These are phyloP conservation scores for Ariolimax columbianus DNA, from an alignment of 2,888 invertebrate genomes.

Conservation along the genomic window DNA sequence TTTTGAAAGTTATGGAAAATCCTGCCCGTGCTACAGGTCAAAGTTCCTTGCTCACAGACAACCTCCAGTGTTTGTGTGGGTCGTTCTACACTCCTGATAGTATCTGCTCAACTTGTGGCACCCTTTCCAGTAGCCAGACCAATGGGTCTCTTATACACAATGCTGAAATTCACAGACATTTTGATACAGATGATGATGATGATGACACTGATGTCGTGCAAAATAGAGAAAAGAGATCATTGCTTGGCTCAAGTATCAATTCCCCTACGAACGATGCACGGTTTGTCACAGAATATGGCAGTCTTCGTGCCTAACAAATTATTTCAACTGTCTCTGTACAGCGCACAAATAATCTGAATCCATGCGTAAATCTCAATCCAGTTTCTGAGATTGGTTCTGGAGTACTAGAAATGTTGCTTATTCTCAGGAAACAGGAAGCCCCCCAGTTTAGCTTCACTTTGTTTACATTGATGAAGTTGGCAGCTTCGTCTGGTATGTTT, in stretches of 20 bases:
- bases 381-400: not conserved
- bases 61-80: constrained; percentile 36
- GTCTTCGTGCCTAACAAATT: not conserved
- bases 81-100: not conserved
- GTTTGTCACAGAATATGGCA: constrained; percentile 28
- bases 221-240: not conserved
- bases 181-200: constrained; percentile 31
- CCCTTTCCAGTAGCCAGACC: not conserved
- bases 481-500: too few species aligned
- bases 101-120: constrained; percentile 16
- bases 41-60: not conserved
- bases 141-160: constrained; percentile 1
- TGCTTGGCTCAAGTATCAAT: constrained; percentile 12
- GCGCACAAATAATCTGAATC: not conserved
- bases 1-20: constrained; percentile 36
- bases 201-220: not conserved
- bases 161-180: constrained; percentile 25
- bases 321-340: not conserved
- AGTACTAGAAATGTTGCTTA: not conserved
- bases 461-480: too few species aligned
- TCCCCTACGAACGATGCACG: not conserved
- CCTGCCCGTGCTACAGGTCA: not conserved
- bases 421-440: not conserved
- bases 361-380: not conserved
- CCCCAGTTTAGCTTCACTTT: not conserved